Evolutionary conservation across 2,888 invertebrate species (phyloP).

Genomic region (Erpobdella octoculata): DNA sequence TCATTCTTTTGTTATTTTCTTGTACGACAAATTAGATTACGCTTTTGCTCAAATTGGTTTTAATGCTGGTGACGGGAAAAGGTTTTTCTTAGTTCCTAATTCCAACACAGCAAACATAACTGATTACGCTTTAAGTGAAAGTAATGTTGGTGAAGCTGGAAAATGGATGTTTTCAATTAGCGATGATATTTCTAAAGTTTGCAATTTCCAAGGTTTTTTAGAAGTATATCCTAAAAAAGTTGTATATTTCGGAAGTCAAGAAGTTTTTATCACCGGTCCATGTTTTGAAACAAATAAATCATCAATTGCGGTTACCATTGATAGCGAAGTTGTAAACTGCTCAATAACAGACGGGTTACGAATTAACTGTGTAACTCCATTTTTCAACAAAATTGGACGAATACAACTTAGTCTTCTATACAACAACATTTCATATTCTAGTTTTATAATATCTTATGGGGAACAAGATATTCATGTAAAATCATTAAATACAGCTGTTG

Average conservation of each 20-base stretch:
- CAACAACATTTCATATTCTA: conserved; percentile 6
- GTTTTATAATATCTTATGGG: not conserved
- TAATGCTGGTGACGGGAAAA: conserved; percentile 27
- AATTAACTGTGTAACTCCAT: conserved; percentile 19
- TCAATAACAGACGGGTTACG: not conserved
- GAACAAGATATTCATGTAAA: not conserved
- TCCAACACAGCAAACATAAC: conserved; percentile 14
- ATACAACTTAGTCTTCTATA: not conserved
- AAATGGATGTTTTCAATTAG: conserved; percentile 29
- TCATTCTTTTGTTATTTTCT: conserved; percentile 25
- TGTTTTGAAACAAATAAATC: conserved; percentile 6
- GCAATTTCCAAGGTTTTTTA: conserved; percentile 7
- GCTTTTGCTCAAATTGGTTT: conserved; percentile 24
- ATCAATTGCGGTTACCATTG: conserved; percentile 15
- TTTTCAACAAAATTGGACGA: conserved; percentile 2
- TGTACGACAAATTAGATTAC: conserved; percentile 15
- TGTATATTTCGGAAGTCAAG: conserved; percentile 18
- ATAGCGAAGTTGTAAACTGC: not conserved
- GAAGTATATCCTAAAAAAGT: conserved; percentile 25
- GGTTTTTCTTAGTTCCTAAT: conserved; percentile 2
- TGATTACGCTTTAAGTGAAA: conserved; percentile 21
- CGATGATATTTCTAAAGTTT: conserved; percentile 16
- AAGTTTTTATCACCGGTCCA: conserved; percentile 21
- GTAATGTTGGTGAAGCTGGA: conserved; percentile 23
- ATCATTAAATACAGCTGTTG: no score